Evolutionary conservation across 2,888 invertebrate species (phyloP).

Genomic region (Caradrina clavipalpis): DNA sequence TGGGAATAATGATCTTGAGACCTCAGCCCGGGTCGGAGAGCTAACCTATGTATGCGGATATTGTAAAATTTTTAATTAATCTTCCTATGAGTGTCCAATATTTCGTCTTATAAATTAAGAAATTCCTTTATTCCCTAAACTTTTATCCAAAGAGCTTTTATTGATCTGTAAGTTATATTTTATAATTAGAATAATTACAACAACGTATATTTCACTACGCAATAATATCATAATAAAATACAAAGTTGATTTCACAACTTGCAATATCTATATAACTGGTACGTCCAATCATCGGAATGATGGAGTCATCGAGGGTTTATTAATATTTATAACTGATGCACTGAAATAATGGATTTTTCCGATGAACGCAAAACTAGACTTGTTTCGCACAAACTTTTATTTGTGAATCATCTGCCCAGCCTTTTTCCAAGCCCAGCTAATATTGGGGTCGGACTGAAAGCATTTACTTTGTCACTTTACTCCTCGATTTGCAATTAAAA

Average conservation of each 20-base stretch:
- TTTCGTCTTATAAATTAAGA: neutral
- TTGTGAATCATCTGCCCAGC: neutral
- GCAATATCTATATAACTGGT: slow-evolving; percentile 9
- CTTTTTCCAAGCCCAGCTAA: neutral
- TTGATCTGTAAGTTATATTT: neutral
- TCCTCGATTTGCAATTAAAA: neutral
- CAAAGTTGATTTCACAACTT: slow-evolving; percentile 11
- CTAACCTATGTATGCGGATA: neutral
- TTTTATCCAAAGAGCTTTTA: neutral
- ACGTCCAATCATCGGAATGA: slow-evolving; percentile 18
- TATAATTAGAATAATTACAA: neutral
- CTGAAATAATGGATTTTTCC: slow-evolving; percentile 26
- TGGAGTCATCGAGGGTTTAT: slow-evolving; percentile 33
- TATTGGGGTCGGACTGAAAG: neutral
- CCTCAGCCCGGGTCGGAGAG: neutral
- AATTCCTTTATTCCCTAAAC: no score
- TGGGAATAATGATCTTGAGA: slow-evolving; percentile 43
- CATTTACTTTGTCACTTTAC: neutral
- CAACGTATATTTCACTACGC: neutral
- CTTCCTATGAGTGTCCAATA: neutral
- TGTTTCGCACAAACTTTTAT: neutral
- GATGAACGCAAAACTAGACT: slow-evolving; percentile 11
- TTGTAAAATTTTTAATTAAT: neutral
- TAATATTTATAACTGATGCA: slow-evolving; percentile 37
- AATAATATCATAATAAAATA: neutral